phyloP scores from a whole-genome alignment of 2,797 vertebrate genomes.

The Ptychobarbus kaznakovi region DNA sequence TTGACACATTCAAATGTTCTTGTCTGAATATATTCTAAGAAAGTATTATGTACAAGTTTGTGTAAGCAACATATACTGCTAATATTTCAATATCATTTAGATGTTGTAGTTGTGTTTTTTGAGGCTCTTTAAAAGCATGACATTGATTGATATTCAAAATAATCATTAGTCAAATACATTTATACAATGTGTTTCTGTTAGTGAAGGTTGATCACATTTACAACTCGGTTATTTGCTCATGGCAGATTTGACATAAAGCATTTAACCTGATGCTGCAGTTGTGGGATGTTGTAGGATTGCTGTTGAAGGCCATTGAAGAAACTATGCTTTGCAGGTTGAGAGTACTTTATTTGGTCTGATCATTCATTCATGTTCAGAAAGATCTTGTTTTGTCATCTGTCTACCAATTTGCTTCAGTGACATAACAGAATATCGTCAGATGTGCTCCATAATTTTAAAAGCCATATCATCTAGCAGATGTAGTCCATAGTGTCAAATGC shows the following conservation, averaged over 20 bases:
- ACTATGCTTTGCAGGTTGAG: neutral
- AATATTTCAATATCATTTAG: neutral
- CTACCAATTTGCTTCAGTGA: neutral
- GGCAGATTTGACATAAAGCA: neutral
- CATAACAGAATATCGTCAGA: neutral
- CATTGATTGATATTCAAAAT: neutral
- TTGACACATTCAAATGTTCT: neutral
- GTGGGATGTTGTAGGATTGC: neutral
- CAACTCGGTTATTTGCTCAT: neutral
- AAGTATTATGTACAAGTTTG: neutral
- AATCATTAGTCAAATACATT: neutral
- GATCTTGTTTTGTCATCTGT: constrained; percentile 11
- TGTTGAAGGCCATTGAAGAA: neutral
- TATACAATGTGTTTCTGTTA: neutral
- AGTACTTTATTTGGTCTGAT: neutral
- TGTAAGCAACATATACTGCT: neutral
- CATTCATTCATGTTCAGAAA: neutral
- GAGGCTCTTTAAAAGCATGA: neutral
- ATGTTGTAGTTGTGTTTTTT: neutral
- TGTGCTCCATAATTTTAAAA: neutral
- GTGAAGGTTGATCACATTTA: neutral
- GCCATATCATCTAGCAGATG: neutral
- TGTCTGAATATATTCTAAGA: neutral
- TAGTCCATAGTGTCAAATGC: neutral
- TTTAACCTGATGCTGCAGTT: neutral